A percentile compares a stretch with the other conserved stretches of the same genome.
Evolutionary conservation across 2,113 vertebrate species (phyloP).

Genomic region (Panthera leo): DNA sequence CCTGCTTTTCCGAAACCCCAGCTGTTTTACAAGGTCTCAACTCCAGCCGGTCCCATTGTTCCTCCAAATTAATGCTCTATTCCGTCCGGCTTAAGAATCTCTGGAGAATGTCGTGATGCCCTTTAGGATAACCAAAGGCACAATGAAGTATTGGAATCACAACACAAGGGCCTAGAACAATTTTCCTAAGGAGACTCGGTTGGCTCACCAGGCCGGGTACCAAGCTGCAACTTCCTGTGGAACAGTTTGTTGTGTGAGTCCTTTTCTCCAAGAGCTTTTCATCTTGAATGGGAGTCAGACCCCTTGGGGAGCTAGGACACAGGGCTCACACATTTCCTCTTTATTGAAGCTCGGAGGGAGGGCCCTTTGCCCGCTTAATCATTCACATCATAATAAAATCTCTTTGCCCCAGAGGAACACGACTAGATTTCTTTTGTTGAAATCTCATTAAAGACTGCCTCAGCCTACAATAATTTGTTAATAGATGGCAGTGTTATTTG

Average conservation of each 20-base stretch:
- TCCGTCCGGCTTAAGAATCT: background rate
- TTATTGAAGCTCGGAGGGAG: background rate
- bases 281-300: background rate
- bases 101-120: background rate
- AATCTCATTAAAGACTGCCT: conserved; percentile 74
- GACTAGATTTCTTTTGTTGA: conserved; percentile 63
- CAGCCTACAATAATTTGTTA: conserved; percentile 69
- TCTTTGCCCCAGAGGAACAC: conserved; percentile 61
- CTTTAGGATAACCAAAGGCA: background rate
- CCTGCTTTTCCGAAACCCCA: background rate
- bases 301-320: background rate
- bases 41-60: background rate
- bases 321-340: background rate
- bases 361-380: conserved; percentile 40
- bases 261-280: background rate
- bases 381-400: conserved; percentile 68
- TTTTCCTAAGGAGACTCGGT: background rate
- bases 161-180: background rate
- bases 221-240: background rate
- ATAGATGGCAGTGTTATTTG: conserved; percentile 51
- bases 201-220: background rate
- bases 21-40: background rate
- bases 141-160: background rate
- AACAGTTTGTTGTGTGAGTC: background rate
- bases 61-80: background rate